phyloP scores from a whole-genome alignment of 1,140 invertebrate genomes.

The Neuroterus valhalla region DNA sequence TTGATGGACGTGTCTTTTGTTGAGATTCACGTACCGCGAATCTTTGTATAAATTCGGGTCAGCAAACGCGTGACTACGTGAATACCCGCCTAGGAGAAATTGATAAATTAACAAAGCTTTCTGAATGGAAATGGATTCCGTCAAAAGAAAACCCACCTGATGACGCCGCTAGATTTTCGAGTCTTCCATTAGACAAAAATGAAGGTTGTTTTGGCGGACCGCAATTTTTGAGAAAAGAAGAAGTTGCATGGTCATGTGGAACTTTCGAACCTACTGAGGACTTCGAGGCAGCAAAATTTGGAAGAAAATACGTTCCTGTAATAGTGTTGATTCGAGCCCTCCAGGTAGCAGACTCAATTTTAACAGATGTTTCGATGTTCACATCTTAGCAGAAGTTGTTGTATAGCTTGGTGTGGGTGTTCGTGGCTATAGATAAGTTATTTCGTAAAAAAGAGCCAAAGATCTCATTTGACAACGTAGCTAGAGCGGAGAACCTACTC shows the following conservation, averaged over 20 bases:
- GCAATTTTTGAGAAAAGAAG: neutral
- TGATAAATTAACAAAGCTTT: slow-evolving; percentile 46
- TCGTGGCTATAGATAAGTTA: too few relatives aligned
- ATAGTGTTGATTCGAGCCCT: neutral
- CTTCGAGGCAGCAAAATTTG: neutral
- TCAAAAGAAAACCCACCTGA: slow-evolving; percentile 57
- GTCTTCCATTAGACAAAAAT: neutral
- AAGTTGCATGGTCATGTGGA: neutral
- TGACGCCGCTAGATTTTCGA: slow-evolving; percentile 49
- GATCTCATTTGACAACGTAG: too few relatives aligned
- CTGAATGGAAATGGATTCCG: slow-evolving; percentile 58
- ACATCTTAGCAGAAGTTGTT: neutral
- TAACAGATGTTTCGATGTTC: neutral
- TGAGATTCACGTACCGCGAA: slow-evolving; percentile 62
- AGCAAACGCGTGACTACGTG: slow-evolving; percentile 63
- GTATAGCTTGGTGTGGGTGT: too few relatives aligned
- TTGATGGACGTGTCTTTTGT: slow-evolving; percentile 51
- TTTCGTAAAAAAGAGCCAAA: too few relatives aligned
- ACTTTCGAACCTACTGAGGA: neutral
- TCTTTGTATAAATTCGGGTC: slow-evolving; percentile 56
- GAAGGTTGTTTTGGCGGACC: neutral
- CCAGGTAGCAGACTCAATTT: too few relatives aligned
- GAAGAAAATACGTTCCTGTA: neutral
- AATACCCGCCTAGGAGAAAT: slow-evolving; percentile 66
- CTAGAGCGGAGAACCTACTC: too few relatives aligned